Conservation (phyloP, 64 coral and sea anemone species). For the Hydrozoanthus tunicans region DNA sequence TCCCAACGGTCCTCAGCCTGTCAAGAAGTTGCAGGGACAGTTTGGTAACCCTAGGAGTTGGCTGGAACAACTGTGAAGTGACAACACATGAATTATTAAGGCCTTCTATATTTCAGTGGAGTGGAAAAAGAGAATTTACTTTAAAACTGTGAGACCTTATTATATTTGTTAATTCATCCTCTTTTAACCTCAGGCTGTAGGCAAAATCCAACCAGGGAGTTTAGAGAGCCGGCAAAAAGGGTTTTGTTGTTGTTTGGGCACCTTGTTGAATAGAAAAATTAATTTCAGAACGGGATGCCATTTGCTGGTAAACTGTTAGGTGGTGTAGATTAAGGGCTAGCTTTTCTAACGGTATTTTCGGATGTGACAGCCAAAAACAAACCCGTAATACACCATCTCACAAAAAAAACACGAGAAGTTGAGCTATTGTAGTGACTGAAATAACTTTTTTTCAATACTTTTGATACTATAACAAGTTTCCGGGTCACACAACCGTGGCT, state of each 20-base stretch:
- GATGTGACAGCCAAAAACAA: background rate
- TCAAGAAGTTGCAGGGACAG: background rate
- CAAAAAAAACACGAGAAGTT: no score
- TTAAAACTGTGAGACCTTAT: background rate
- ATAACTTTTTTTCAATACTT: background rate
- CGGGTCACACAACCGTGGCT: background rate
- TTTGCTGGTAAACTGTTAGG: constrained; percentile 40
- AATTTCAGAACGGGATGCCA: constrained; percentile 59
- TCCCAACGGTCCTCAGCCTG: background rate
- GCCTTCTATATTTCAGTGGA: background rate
- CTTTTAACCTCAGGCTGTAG: no score
- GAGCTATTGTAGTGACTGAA: background rate
- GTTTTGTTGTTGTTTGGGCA: constrained; percentile 50
- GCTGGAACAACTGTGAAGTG: background rate
- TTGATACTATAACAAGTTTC: background rate
- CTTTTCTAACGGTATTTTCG: background rate
- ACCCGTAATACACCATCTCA: no score
- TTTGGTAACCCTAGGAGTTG: background rate
- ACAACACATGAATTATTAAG: background rate
- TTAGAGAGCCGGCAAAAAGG: background rate
- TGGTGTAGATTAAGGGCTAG: background rate
- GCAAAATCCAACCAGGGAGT: background rate
- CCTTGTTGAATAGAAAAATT: constrained; percentile 44
- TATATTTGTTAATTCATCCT: background rate
- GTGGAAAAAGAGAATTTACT: background rate